Evolutionary conservation across 2,888 invertebrate genomes (phyloP), one percentile per base, ranked within the genome.

Genomic region (Cacoxenus indagator): DNA sequence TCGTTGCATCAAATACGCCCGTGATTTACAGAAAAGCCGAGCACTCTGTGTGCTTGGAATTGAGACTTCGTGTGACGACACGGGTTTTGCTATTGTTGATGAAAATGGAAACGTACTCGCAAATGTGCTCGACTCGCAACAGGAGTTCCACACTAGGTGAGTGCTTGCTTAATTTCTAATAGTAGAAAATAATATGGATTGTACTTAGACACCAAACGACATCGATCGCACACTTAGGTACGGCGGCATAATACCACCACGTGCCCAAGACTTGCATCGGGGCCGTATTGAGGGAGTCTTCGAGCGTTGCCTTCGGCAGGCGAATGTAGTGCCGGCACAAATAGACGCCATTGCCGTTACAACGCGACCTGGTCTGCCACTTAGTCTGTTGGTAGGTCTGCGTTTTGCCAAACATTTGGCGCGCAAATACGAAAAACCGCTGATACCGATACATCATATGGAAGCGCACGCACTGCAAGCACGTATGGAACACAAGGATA

Each of bases 401-500:
- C 92, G 92, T 74, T 95, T 95, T 91, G 96, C 95, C 0, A 95
- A 93, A 82, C 90, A 93, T 82, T 87, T 97, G 62, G 92, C 93
- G 22, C 90, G 89, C 75, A 88, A 89, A 65, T 89, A 91, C 73
- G 88, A 90, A 0, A 95, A 94, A 86, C 96, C 97, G 0, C 89
- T 99, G 73, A 95, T 99, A 85, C 97, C 99, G 0, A 93, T 99
- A 70, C 99, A 99, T 90, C 99, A 99, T 82, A 99, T 99, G 99
- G 94, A 98, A 90, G 99, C 99, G 1, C 99, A 99, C 90, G 97
- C 99, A 4, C 89, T 99, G 68, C 95, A 95, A 17, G 93, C 92
- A 24, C 91, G 98, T 85, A 93, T 98, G 92, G 89, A 90, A 19
- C 73, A 81, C 8, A 55, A 11, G 0, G 86, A 92, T 68, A 83